Evolutionary conservation across 1,140 invertebrate species (phyloP).

Genomic region (Drosophila pallidifrons): DNA sequence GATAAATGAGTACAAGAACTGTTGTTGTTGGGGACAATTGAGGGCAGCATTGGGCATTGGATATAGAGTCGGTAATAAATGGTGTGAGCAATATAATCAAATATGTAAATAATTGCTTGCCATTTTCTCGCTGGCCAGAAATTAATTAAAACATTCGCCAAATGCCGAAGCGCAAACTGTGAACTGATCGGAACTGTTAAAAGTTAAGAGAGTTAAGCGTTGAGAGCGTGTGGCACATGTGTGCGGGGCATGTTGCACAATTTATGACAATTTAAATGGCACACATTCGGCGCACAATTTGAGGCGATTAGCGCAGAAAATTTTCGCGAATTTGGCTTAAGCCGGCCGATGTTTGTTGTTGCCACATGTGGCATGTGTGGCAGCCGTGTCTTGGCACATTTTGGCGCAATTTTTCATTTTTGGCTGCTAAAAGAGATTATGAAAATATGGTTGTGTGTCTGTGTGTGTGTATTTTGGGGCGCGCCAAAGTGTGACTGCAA

Average conservation of each 20-base stretch:
- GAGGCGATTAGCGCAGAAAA: slow-evolving; percentile 76
- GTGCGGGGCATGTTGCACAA: slow-evolving; percentile 63
- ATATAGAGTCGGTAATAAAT: slow-evolving; percentile 15
- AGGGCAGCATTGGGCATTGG: slow-evolving; percentile 51
- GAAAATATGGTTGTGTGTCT: slow-evolving; percentile 35
- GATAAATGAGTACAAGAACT: slow-evolving; percentile 22
- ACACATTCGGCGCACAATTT: slow-evolving; percentile 79
- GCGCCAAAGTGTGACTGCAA: slow-evolving; percentile 42
- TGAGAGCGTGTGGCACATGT: slow-evolving; percentile 37
- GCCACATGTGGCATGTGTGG: slow-evolving; percentile 60
- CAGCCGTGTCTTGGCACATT: slow-evolving; percentile 38
- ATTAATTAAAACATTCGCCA: slow-evolving; percentile 75
- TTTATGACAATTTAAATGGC: slow-evolving; percentile 83
- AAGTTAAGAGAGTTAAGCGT: slow-evolving; percentile 9
- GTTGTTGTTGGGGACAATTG: slow-evolving; percentile 48
- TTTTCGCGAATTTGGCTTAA: slow-evolving; percentile 74
- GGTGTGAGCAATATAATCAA: slow-evolving; percentile 66
- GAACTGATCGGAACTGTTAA: not conserved
- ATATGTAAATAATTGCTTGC: slow-evolving; percentile 75
- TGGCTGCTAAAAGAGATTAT: slow-evolving; percentile 47
- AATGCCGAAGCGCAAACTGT: slow-evolving; percentile 13
- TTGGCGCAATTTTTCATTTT: slow-evolving; percentile 55
- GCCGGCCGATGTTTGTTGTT: slow-evolving; percentile 22
- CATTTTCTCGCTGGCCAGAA: slow-evolving; percentile 58
- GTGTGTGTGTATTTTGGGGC: slow-evolving; percentile 21